These are phyloP conservation scores for Scaptodrosophila latifasciaeformis DNA, from an alignment of 2,888 invertebrate species.

Conservation along the genomic window DNA sequence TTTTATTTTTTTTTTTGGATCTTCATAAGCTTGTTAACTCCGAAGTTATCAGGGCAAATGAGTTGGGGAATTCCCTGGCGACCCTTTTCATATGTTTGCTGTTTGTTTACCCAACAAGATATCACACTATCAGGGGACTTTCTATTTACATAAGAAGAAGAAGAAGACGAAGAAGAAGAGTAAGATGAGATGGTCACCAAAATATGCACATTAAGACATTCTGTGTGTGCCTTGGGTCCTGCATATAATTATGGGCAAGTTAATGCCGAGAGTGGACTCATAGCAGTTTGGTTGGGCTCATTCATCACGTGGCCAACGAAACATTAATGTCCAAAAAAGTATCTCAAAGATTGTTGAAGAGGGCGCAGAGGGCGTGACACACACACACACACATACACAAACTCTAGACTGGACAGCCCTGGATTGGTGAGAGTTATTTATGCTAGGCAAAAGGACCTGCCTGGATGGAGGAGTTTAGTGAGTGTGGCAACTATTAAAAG, in stretches of 20 bases:
- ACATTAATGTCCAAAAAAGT: constrained; percentile 38
- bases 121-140: too few species aligned
- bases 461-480: background rate
- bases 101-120: too few species aligned
- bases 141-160: too few species aligned
- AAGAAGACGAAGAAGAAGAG: too few species aligned
- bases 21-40: too few species aligned
- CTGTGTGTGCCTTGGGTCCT: constrained; percentile 34
- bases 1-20: too few species aligned
- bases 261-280: too few species aligned
- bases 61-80: too few species aligned
- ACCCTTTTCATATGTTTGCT: too few species aligned
- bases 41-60: too few species aligned
- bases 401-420: background rate
- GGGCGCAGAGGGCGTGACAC: constrained; percentile 5
- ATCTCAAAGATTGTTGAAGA: constrained; percentile 63
- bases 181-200: too few species aligned
- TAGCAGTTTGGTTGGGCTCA: constrained; percentile 28
- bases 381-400: constrained; percentile 12
- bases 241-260: constrained; percentile 55
- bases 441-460: constrained; percentile 32
- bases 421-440: constrained; percentile 68
- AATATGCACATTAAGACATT: constrained; percentile 57
- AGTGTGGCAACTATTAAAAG: constrained; percentile 59
- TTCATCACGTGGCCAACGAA: constrained; percentile 44